phyloP scores from a whole-genome alignment of 2,888 invertebrate species.

The Erpobdella octoculata region DNA sequence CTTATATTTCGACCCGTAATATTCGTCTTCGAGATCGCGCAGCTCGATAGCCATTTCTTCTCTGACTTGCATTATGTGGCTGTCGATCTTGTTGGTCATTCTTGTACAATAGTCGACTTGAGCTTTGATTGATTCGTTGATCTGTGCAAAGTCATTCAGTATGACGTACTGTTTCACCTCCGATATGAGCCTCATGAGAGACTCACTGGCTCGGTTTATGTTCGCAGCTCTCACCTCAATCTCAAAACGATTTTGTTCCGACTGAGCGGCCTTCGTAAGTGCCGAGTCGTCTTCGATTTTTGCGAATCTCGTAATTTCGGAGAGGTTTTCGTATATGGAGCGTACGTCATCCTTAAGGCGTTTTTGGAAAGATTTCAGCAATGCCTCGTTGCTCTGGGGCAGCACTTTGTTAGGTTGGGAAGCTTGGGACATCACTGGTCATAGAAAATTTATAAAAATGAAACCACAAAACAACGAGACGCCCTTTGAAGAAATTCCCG shows the following conservation, averaged over 20 bases:
- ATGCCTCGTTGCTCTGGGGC: constrained; percentile 84
- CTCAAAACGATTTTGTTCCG: constrained; percentile 89
- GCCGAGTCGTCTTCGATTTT: constrained; percentile 39
- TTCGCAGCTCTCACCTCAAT: constrained; percentile 94
- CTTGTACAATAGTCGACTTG: constrained; percentile 81
- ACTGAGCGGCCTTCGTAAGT: constrained; percentile 66
- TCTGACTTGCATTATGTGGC: constrained; percentile 77
- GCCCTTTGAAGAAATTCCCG: too few species aligned
- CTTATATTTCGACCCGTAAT: constrained; percentile 59
- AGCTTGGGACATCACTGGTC: too few species aligned
- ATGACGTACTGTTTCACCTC: constrained; percentile 96
- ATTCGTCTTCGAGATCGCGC: constrained; percentile 84
- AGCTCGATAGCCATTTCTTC: constrained; percentile 92
- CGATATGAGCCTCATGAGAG: constrained; percentile 88
- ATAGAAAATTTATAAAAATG: too few species aligned
- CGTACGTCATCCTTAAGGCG: constrained; percentile 90
- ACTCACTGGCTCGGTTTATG: constrained; percentile 92
- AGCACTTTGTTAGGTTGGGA: constrained; percentile 18
- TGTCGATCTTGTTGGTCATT: constrained; percentile 84
- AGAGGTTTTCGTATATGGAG: constrained; percentile 93
- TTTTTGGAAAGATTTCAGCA: constrained; percentile 86
- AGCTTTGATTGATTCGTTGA: constrained; percentile 90
- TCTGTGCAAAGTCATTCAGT: constrained; percentile 92
- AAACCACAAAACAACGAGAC: too few species aligned
- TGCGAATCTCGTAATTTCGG: constrained; percentile 60